These are phyloP conservation scores for Ophonus ardosiacus DNA, from an alignment of 2,888 invertebrate genomes.

Conservation along the genomic window DNA sequence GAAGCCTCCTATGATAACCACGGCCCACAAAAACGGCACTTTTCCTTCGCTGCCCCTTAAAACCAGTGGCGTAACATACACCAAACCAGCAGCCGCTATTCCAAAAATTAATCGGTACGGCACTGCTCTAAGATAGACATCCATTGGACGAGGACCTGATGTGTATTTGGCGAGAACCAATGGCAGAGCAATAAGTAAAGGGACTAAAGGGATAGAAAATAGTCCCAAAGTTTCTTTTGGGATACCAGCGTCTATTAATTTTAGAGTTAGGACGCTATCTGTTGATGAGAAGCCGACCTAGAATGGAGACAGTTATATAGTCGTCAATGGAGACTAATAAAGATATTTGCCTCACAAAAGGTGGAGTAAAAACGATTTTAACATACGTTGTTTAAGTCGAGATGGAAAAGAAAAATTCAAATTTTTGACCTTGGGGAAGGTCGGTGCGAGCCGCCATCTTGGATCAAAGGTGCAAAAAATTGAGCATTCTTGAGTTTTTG, in stretches of 20 bases:
- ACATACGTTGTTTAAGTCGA: too few species aligned
- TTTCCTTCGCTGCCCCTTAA: background rate
- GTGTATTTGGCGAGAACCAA: constrained; percentile 84
- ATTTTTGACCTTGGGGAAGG: too few species aligned
- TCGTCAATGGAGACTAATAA: too few species aligned
- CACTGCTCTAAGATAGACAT: constrained; percentile 91
- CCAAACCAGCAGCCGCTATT: constrained; percentile 88
- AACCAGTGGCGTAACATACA: constrained; percentile 87
- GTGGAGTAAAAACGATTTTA: too few species aligned
- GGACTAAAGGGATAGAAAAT: constrained; percentile 94
- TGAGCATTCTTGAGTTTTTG: too few species aligned
- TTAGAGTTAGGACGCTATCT: constrained; percentile 95
- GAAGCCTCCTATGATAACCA: constrained; percentile 82
- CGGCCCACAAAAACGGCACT: constrained; percentile 73
- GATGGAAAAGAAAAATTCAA: too few species aligned
- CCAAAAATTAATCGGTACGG: constrained; percentile 93
- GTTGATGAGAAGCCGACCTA: constrained; percentile 97
- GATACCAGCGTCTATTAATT: constrained; percentile 96
- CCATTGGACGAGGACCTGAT: constrained; percentile 90
- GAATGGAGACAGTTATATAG: background rate
- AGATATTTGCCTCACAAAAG: too few species aligned
- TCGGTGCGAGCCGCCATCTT: too few species aligned
- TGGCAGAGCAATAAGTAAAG: constrained; percentile 93
- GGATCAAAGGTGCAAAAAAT: too few species aligned
- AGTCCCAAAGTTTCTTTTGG: constrained; percentile 96